Percentiles rank a stretch among this genome's conserved stretches.
Conservation (phyloP, 2,113 vertebrate genomes). For the Xenopus borealis region DNA sequence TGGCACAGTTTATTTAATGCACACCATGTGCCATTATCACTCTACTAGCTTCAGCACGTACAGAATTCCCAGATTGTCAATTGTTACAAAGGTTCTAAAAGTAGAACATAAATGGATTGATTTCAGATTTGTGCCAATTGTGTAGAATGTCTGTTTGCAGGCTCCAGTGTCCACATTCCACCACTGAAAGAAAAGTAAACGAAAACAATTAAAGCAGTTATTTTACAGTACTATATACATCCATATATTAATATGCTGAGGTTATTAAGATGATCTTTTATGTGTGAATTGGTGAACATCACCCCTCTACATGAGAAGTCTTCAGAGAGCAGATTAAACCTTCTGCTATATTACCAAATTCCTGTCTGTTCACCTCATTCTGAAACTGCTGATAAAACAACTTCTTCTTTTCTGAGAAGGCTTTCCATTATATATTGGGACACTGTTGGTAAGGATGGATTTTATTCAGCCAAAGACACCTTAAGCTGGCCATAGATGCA, state of each 20-base stretch:
- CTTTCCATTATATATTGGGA: too few relatives aligned
- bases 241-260: neutral
- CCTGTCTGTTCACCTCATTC: too few relatives aligned
- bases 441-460: too few relatives aligned
- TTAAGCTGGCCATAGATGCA: too few relatives aligned
- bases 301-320: too few relatives aligned
- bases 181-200: slow-evolving; percentile 72
- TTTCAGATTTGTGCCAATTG: slow-evolving; percentile 84
- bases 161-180: slow-evolving; percentile 84
- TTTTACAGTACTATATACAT: neutral
- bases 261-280: too few relatives aligned
- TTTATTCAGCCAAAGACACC: too few relatives aligned
- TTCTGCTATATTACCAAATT: too few relatives aligned
- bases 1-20: slow-evolving; percentile 41
- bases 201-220: slow-evolving; percentile 26
- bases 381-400: too few relatives aligned
- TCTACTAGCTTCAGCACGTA: slow-evolving; percentile 81
- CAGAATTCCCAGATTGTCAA: slow-evolving; percentile 92
- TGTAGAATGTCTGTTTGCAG: slow-evolving; percentile 89
- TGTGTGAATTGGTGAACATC: too few relatives aligned
- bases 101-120: slow-evolving; percentile 80
- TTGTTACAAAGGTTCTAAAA: slow-evolving; percentile 87
- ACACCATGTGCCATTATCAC: slow-evolving; percentile 44
- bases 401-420: too few relatives aligned
- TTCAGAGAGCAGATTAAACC: too few relatives aligned